Base-by-base conservation (phyloP, 2,113 vertebrate species). In the Calyptomena viridis region DNA sequence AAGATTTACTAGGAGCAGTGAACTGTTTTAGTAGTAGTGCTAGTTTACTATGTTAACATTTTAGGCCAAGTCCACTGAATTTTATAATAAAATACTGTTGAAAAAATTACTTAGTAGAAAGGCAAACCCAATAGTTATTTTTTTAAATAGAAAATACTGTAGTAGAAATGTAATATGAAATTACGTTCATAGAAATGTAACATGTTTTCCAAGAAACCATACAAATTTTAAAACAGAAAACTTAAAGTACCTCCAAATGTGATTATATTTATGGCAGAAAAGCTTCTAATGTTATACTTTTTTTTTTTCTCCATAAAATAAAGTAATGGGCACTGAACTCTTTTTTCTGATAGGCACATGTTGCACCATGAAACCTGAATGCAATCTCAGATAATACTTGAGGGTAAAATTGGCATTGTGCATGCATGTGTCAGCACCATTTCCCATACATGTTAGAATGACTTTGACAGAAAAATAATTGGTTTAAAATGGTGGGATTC, bases 51-150 rank as follows among this genome's bases (percentile, higher is more conserved):
- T 60, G 27, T 93, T 96, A 94, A 93, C 60, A 89, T 95, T 97
- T 94, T 93, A 88, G 56, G 63, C 55, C 71, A 91, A 90, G 31
- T 94, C 39, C 24, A 87, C 94, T 95, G 77, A 69, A 66, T 97
- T 92, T 77, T 95, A 91, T 82, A 84, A 82, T 91, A 96, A 97
- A 96, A 91, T 94, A 76, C 75, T 72, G 56, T 93, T 95, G 91
- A 96, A 97, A 90, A 92, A 97, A 89, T 92, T 85, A 71, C 68
- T 97, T 94, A 87, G 17, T 67, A 69, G 59, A 95, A 96, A 94
- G 64, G 62, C 40, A 92, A 96, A 97, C 90, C 37, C 73, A 27
- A 77, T 67, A 62, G 40, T 53, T 75, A 76, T n/a, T n/a, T 88
- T 97, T 92, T 87, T 44, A 76, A 89, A 47, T 35, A 79, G 75